Base-by-base conservation (phyloP, 2,797 vertebrate species). In the Chelon auratus region DNA sequence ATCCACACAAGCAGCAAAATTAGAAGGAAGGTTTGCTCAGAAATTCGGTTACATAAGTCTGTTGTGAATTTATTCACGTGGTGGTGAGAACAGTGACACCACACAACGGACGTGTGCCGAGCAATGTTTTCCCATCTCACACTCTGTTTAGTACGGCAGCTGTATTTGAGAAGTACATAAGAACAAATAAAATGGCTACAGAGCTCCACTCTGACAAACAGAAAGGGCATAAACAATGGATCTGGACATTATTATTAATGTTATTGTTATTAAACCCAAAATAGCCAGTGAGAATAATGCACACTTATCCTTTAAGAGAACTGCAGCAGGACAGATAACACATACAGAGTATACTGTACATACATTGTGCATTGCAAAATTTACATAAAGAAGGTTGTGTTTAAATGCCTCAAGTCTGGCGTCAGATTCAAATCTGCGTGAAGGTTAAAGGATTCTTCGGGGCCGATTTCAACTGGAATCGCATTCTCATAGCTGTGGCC, bases 1-100 rank as follows among this genome's bases (percentile, higher is more conserved):
- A 24, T 52, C 6, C 24, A 52, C 20, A 52, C 50, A 24, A 3
- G 24, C 11, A 52, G 50, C 50, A 52, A 52, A 22, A 26, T 26
- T 26, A n/a, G 24, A n/a, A 5, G 22, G 12, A 13, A 4, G 20
- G 22, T 52, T 73, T 52, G n/a, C 71, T 78, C 76, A 56, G 18
- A 70, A 55, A 67, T 53, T 15, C 3, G 0, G 24, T 62, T 56
- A 51, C 48, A 43, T 65, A 59, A 77, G 14, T 36, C 5, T 9
- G 12, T 5, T 26, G 39, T 61, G 3, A 62, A 81, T 68, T 2
- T 51, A 62, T 74, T 61, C 33, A 55, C 67, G 70, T 26, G 30
- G 1, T 51, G 55, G n/a, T 43, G 66, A 57, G 60, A 66, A 54
- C 13, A 39, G 37, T 36, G 78, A 61, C 62, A 43, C 45, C 45